Evolutionary conservation across 2,797 vertebrate species (phyloP).

Genomic region (Anguilla anguilla): DNA sequence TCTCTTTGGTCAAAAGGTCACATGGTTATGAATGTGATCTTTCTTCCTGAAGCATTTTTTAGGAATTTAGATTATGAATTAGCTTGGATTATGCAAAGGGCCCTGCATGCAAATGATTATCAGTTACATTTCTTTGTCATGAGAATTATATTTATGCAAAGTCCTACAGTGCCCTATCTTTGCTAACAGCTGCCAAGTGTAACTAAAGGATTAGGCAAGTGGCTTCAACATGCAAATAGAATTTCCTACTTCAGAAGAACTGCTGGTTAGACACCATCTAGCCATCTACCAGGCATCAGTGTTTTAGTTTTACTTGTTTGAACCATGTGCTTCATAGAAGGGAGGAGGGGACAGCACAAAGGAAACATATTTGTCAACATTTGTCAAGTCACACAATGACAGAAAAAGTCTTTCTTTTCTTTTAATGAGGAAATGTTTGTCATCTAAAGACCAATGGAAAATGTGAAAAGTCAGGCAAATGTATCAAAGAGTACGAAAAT

Average conservation of each 20-base stretch:
- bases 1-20: neutral
- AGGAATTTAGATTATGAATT: conserved; percentile 56
- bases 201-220: conserved; percentile 79
- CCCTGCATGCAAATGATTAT: conserved; percentile 46
- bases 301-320: conserved; percentile 28
- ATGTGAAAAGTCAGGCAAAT: neutral
- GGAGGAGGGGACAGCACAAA: neutral
- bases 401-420: neutral
- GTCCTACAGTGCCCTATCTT: conserved; percentile 68
- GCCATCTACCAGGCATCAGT: conserved; percentile 29
- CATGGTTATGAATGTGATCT: neutral
- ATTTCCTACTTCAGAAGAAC: conserved; percentile 52
- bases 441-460: neutral
- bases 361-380: neutral
- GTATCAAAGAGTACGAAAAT: neutral
- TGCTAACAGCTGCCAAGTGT: conserved; percentile 71
- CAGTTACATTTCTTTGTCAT: conserved; percentile 63
- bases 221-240: conserved; percentile 36
- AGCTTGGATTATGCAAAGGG: conserved; percentile 67
- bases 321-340: neutral
- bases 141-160: conserved; percentile 56
- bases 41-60: conserved; percentile 9
- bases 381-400: neutral
- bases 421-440: too few relatives aligned
- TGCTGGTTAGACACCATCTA: conserved; percentile 25